Base-by-base conservation (phyloP, 2,113 vertebrate species). In the Willisornis vidua region DNA sequence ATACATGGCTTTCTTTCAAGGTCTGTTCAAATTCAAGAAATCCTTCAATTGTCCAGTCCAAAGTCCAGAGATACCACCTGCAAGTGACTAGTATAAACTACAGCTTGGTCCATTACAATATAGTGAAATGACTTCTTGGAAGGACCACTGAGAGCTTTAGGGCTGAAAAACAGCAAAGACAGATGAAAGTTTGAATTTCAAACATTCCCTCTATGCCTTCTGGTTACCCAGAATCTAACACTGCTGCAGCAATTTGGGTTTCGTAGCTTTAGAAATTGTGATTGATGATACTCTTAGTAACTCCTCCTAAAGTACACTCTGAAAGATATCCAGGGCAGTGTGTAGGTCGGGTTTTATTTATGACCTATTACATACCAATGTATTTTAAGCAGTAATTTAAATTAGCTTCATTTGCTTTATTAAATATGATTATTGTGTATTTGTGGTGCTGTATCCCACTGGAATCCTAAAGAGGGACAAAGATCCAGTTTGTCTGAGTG, bases 311-410 rank as follows among this genome's bases (percentile, higher is more conserved):
- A 96, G n/a, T 81, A 87, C 12, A 70, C 19, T 88, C 92, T 96
- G 70, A 91, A 95, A 95, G 55, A 87, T 83, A 92, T 83, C 37
- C 48, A 96, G 80, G 68, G 76, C 62, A 95, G 45, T 14, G 9
- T 83, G 46, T 85, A 91, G 63, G 76, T 84, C 14, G 2, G 15
- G 31, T 68, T 95, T 96, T 93, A 72, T 88, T 89, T 90, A 62
- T 87, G 87, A 92, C 26, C 51, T 66, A 80, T 90, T 93, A 86
- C 41, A 82, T 85, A 91, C 61, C 1, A 10, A 94, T 88, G 71
- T 70, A 89, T 87, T 95, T 92, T 90, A 87, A 94, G 37, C 54
- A 96, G 33, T 55, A 92, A 87, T 95, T 96, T 92, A 93, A 93
- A 93, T 63, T 61, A 93, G 31, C 76, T 97, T 93, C 0, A 6